Evolutionary conservation across 2,113 vertebrate genomes (phyloP).

Genomic region (Talpa occidentalis): DNA sequence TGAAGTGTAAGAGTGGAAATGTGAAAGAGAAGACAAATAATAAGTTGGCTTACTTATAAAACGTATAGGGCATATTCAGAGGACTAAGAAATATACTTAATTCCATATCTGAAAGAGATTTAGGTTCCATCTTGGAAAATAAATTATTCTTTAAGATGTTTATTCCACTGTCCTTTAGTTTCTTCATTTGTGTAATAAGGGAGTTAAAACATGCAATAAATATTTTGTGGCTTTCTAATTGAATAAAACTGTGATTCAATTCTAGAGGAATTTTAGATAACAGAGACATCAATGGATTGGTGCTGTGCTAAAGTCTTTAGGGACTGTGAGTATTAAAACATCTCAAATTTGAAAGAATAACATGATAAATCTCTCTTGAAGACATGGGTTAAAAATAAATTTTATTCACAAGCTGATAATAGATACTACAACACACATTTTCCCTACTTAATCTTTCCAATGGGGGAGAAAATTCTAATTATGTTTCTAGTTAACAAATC

Average conservation of each 20-base stretch:
- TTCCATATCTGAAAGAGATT: background rate
- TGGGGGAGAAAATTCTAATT: background rate
- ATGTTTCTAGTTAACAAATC: slow-evolving; percentile 58
- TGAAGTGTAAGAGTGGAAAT: background rate
- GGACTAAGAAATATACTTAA: background rate
- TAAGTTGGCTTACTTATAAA: background rate
- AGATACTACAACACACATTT: background rate
- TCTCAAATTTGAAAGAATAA: background rate
- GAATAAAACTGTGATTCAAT: background rate
- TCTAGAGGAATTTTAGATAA: background rate
- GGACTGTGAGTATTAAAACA: background rate
- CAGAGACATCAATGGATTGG: background rate
- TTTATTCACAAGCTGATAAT: slow-evolving; percentile 40
- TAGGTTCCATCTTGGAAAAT: background rate
- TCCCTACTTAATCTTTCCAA: background rate
- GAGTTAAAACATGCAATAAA: background rate
- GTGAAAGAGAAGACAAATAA: background rate
- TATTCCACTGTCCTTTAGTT: background rate
- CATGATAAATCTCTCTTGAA: background rate
- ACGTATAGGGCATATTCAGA: background rate
- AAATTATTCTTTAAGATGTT: background rate
- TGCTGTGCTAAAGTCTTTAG: background rate
- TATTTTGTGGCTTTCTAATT: background rate
- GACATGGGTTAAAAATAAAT: background rate
- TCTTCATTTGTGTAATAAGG: background rate